These are phyloP conservation scores for Archips xylosteana DNA, from an alignment of 2,888 invertebrate species.

Conservation along the genomic window DNA sequence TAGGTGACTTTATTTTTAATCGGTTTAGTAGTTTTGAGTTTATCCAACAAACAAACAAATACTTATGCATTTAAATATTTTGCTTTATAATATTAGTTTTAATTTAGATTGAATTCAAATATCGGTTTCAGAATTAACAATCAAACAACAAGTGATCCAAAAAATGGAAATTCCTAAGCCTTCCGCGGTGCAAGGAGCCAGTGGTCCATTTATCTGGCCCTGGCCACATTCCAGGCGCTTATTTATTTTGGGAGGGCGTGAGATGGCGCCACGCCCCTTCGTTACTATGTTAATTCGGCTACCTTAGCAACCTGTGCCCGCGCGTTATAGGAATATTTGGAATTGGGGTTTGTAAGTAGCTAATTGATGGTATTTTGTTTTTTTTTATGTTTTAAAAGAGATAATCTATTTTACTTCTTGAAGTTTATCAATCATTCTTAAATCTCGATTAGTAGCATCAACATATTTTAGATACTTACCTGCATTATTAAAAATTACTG, in stretches of 20 bases:
- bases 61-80: no score
- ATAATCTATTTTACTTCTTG: no score
- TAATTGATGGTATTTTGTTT: conserved; percentile 31
- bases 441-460: no score
- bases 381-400: not conserved
- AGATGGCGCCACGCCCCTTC: conserved; percentile 81
- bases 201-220: conserved; percentile 43
- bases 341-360: conserved; percentile 36
- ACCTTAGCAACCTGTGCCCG: conserved; percentile 52
- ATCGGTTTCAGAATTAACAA: conserved; percentile 14
- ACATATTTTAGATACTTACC: no score
- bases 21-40: no score
- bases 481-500: no score
- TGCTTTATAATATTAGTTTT: no score
- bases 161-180: conserved; percentile 40
- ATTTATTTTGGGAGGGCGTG: conserved; percentile 83
- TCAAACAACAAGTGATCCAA: conserved; percentile 37
- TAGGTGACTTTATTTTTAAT: no score
- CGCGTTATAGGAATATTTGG: conserved; percentile 34
- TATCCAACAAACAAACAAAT: no score
- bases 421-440: no score
- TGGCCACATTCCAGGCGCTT: conserved; percentile 70
- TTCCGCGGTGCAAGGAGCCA: conserved; percentile 12
- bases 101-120: not conserved
- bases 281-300: conserved; percentile 82